Base-by-base conservation (phyloP, 1,140 invertebrate genomes). In the Drosophila kikkawai region DNA sequence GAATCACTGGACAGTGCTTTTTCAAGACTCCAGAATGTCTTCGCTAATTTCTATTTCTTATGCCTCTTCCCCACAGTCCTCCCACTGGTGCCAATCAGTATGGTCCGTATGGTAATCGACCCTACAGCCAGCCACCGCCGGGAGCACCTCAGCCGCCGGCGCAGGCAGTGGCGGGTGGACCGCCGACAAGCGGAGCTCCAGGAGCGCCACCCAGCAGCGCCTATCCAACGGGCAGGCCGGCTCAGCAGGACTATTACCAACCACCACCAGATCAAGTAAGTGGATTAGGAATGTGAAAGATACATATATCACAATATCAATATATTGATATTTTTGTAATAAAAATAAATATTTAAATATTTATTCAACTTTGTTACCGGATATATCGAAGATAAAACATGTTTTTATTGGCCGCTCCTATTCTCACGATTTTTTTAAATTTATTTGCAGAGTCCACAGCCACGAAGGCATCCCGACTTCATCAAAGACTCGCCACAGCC, bases 401-500 rank as follows among this genome's bases (percentile, higher is more conserved):
- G 26, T 26, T 26, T 26, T 5, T 26, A 26, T 22, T 22, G 22
- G 22, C 22, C 22, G 1, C 2, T 22, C 22, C 22, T 22, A 22
- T 22, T 22, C 22, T 22, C 22, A 22, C 2, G 2, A 22, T 22
- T 22, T 36, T 50, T 60, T 11, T 0, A 44, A 58, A 41, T 29
- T 29, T 60, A 15, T 64, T 56, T 41, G 34, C 57, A 93, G 90
- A 88, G 76, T 66, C 90, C 87, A 56, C 96, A 96, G 86, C 96
- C 96, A 29, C 94, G 96, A 57, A 93, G 97, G 82, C 97, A 97
- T 94, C 97, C 96, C 47, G 97, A 97, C 93, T 97, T 97, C 94
- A 95, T 96, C 80, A 97, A 96, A 94, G 96, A 97, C 91, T 95
- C 95, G 79, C 95, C 95, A 78, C 95, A 95, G 75, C 91, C 93